Base-by-base conservation (phyloP, 2,113 vertebrate species). In the Myanophis thanlyinensis region DNA sequence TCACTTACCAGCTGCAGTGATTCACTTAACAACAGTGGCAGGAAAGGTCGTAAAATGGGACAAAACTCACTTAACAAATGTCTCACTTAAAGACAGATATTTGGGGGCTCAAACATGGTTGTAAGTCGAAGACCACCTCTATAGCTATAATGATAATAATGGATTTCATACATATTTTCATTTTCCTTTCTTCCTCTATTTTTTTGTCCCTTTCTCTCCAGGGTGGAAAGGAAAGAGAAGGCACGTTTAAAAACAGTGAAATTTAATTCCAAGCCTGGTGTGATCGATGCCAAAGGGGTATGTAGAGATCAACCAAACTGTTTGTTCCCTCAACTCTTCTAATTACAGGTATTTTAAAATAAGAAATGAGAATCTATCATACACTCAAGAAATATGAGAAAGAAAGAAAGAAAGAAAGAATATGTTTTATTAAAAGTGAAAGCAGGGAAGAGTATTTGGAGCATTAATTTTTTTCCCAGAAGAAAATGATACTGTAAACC, bases 191-290 rank as follows among this genome's bases (percentile, higher is more conserved):
- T 88, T 49, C 67, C 23, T 89, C 15, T 44, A 23, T 52, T 35
- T 22, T 23, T 40, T 53, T n/a, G 1, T 7, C 4, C 27, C 80
- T 35, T 95, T 46, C 6, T 47, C 27, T 52, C 54, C 97, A 99
- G 99, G 94, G 99, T 99, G 95, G 99, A 99, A 96, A 98, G 99
- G 93, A 99, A 99, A 96, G 99, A 99, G 93, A 98, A 99, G 67
- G 98, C 99, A 5, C 98, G 98, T 88, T 98, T 99, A 93, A 99
- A 99, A 98, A 99, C 99, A 0, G 99, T 99, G 96, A 99, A 99
- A 95, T 99, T 99, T 97, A 99, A 99, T 1, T 98, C 99, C 0
- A 99, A 98, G 88, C 98, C 98, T 5, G 99, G 99, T 91, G 98
- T 98, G 13, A 98, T 98, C 89, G 99, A 99, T 96, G 98, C 98